A percentile compares a stretch with the other conserved stretches of the same genome.
phyloP scores from a whole-genome alignment of 2,113 vertebrate species.

The Lamprotornis superbus region DNA sequence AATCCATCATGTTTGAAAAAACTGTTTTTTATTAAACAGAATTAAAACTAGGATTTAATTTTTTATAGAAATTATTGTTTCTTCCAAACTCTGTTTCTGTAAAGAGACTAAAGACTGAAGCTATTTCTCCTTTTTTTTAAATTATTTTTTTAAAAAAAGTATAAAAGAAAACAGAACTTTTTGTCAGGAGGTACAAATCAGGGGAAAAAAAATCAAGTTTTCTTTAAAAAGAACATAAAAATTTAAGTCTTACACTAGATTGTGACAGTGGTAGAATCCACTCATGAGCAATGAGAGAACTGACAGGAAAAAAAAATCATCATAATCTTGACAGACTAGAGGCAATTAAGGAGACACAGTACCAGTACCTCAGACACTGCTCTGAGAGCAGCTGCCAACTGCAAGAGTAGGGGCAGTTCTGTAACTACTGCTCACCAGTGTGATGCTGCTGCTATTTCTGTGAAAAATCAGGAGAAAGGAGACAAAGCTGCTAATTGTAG shows the following conservation, averaged over 20 bases:
- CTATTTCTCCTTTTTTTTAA: background rate
- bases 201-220: background rate
- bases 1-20: background rate
- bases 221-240: slow-evolving; percentile 6
- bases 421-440: background rate
- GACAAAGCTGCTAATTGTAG: background rate
- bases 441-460: background rate
- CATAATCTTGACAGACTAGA: background rate
- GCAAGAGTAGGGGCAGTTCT: background rate
- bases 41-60: background rate
- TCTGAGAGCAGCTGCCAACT: background rate
- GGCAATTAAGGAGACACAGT: background rate
- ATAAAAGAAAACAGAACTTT: slow-evolving; percentile 26
- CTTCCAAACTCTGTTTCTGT: background rate
- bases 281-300: background rate
- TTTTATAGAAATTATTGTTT: background rate
- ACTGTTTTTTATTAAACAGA: background rate
- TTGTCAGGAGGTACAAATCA: background rate
- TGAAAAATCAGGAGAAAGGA: background rate
- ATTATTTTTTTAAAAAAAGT: slow-evolving; percentile 21
- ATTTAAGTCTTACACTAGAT: background rate
- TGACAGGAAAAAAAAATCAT: background rate
- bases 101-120: background rate
- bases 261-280: background rate
- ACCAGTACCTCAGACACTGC: background rate